These are phyloP conservation scores for Pardalotus punctatus DNA, from an alignment of 2,113 vertebrate species.

Conservation along the genomic window DNA sequence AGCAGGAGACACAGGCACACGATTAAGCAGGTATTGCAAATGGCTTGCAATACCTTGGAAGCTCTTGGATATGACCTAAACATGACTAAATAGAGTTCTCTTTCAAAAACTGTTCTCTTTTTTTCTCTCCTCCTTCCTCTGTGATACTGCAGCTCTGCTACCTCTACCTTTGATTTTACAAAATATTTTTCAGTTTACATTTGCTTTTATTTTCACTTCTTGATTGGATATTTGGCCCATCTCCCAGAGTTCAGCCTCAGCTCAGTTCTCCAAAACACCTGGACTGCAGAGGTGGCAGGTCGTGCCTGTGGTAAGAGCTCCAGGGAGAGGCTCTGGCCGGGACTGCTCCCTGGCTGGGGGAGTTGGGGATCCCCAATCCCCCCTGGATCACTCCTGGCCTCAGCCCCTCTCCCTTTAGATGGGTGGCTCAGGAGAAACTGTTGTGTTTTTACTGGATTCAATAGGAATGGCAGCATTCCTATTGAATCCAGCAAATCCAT, in stretches of 20 bases:
- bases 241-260: background rate
- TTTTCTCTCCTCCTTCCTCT: background rate
- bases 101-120: too few species aligned
- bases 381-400: background rate
- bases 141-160: background rate
- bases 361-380: background rate
- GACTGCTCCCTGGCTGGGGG: background rate
- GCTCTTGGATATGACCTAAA: too few species aligned
- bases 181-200: background rate
- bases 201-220: background rate
- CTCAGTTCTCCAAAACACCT: background rate
- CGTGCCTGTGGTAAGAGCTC: background rate
- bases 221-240: background rate
- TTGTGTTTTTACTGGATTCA: background rate
- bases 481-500: too few species aligned
- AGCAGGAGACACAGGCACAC: background rate
- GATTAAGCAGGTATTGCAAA: background rate
- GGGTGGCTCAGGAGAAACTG: background rate
- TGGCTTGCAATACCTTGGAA: too few species aligned
- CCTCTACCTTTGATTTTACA: background rate
- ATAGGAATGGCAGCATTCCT: background rate
- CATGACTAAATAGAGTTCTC: background rate
- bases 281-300: background rate
- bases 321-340: background rate
- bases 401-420: background rate